phyloP scores from a whole-genome alignment of 1,140 invertebrate species.

The Catajapyx aquilonaris region DNA sequence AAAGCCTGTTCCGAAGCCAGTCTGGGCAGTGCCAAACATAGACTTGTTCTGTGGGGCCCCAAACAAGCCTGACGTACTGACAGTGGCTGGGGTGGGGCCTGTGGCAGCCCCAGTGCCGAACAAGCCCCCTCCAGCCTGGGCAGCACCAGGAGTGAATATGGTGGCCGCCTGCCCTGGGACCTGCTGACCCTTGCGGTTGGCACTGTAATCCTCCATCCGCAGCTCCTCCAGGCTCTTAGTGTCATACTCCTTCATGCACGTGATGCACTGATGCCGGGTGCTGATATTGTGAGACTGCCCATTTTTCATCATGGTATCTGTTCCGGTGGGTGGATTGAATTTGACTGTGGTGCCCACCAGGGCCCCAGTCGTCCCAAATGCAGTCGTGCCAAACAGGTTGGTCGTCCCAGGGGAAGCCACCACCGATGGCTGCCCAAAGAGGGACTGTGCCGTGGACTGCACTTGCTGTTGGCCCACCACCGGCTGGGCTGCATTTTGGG shows the following conservation, averaged over 20 bases:
- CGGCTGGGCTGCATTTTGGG: too few species aligned
- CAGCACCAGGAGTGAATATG: background rate
- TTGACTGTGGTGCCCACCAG: too few species aligned
- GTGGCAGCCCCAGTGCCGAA: conserved; percentile 13
- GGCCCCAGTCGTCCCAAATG: too few species aligned
- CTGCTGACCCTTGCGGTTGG: too few species aligned
- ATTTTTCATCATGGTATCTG: conserved; percentile 77
- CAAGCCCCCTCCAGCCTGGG: background rate
- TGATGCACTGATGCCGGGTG: conserved; percentile 86
- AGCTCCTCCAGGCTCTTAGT: conserved; percentile 83
- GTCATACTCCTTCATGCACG: conserved; percentile 96
- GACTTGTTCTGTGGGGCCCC: conserved; percentile 18
- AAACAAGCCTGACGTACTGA: conserved; percentile 15
- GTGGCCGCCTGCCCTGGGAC: too few species aligned
- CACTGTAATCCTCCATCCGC: conserved; percentile 76
- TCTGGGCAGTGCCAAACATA: conserved; percentile 17
- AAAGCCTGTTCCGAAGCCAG: conserved; percentile 14
- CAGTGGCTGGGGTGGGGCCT: conserved; percentile 9
- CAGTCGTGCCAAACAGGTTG: too few species aligned
- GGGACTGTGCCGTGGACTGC: too few species aligned
- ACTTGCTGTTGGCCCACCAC: too few species aligned
- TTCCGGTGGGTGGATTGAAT: too few species aligned
- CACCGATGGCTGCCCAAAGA: too few species aligned
- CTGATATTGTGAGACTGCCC: conserved; percentile 59
- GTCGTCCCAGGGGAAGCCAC: too few species aligned